Evolutionary conservation across 2,888 invertebrate species (phyloP).

Genomic region (Habrosyne pyritoides): DNA sequence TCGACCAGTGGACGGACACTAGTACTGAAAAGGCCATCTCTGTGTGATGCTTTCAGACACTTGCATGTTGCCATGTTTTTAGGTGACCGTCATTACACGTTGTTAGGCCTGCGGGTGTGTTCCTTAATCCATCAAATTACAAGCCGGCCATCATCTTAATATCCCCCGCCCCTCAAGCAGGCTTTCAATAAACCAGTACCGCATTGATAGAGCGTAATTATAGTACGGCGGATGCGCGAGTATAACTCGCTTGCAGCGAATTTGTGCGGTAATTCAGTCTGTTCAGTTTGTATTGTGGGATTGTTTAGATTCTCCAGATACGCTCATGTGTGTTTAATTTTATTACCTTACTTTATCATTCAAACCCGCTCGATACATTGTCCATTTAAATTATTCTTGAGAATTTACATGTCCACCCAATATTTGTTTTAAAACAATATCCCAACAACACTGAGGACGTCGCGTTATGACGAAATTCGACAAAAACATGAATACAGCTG

Average conservation of each 20-base stretch:
- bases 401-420: background rate
- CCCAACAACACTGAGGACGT: conserved; percentile 9
- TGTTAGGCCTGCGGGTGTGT: conserved; percentile 72
- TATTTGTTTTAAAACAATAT: conserved; percentile 4
- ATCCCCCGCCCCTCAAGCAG: conserved; percentile 74
- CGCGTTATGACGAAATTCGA: conserved; percentile 13
- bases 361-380: conserved; percentile 35
- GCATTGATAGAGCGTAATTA: conserved; percentile 81
- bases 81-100: conserved; percentile 68
- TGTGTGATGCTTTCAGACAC: conserved; percentile 17
- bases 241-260: conserved; percentile 64
- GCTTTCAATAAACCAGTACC: conserved; percentile 80
- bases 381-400: conserved; percentile 41
- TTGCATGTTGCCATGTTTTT: conserved; percentile 51
- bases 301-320: conserved; percentile 51
- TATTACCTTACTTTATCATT: conserved; percentile 11
- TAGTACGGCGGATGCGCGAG: conserved; percentile 59
- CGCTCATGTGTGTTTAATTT: conserved; percentile 26
- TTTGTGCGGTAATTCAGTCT: conserved; percentile 60
- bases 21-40: background rate
- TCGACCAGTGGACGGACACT: too few species aligned
- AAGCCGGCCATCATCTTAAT: conserved; percentile 79
- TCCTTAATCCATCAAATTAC: conserved; percentile 81
- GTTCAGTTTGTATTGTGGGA: conserved; percentile 63
- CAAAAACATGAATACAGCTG: conserved; percentile 51